A percentile compares a stretch with the other conserved stretches of the same genome.
Evolutionary conservation across 2,797 vertebrate species (phyloP).

Genomic region (Helostoma temminkii): DNA sequence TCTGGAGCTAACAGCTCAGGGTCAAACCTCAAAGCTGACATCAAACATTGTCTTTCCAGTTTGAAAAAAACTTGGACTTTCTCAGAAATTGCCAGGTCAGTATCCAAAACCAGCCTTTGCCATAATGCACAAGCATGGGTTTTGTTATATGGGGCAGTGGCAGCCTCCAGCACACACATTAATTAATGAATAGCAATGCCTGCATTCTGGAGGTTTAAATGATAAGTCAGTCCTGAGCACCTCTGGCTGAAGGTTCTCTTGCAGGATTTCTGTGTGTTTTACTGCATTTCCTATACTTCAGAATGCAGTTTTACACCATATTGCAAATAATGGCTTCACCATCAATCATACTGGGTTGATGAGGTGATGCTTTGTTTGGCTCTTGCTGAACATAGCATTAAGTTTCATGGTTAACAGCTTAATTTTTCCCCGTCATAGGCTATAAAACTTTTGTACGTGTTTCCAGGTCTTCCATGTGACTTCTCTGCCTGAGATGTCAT

Average conservation of each 20-base stretch:
- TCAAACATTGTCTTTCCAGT: neutral
- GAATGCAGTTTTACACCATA: neutral
- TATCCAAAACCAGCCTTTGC: conserved; percentile 1
- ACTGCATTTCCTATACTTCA: neutral
- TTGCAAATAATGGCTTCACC: neutral
- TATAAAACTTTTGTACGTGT: neutral
- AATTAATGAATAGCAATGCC: too few species aligned
- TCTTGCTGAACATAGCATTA: neutral
- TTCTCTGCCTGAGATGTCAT: conserved; percentile 16
- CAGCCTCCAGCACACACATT: neutral
- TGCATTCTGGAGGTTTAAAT: neutral
- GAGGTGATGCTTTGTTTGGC: conserved; percentile 2
- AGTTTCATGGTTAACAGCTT: neutral
- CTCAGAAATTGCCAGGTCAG: too few species aligned
- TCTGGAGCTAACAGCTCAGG: too few species aligned
- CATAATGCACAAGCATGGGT: neutral
- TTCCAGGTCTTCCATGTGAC: neutral
- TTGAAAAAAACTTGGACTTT: neutral
- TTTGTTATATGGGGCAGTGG: neutral
- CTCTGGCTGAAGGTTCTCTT: neutral
- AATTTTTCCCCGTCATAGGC: neutral
- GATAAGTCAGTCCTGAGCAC: neutral
- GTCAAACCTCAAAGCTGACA: too few species aligned
- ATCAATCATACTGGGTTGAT: conserved; percentile 15
- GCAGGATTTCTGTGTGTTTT: neutral